These are phyloP conservation scores for Nothobranchius furzeri DNA, from an alignment of 2,113 vertebrate genomes.

Conservation along the genomic window DNA sequence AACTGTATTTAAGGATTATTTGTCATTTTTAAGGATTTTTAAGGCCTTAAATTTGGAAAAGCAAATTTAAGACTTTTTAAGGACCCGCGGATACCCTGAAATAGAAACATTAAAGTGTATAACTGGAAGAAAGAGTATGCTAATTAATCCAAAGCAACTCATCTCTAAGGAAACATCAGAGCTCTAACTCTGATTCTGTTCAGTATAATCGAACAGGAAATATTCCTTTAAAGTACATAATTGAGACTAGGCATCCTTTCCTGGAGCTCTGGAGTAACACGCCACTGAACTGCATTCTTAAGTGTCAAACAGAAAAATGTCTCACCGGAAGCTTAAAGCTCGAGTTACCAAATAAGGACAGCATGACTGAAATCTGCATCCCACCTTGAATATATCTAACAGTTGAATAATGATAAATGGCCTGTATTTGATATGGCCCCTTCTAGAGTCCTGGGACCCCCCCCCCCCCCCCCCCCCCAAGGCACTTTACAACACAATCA, in stretches of 20 bases:
- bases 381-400: neutral
- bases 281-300: conserved; percentile 51
- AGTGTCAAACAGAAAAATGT: neutral
- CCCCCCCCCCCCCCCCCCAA: too few species aligned
- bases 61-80: too few species aligned
- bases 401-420: too few species aligned
- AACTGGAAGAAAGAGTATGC: neutral
- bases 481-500: too few species aligned
- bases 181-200: neutral
- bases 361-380: neutral
- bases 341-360: neutral
- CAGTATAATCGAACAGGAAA: neutral
- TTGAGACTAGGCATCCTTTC: neutral
- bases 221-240: neutral
- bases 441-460: too few species aligned
- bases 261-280: conserved; percentile 8
- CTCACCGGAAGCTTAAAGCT: conserved; percentile 15
- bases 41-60: too few species aligned
- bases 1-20: too few species aligned
- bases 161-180: neutral
- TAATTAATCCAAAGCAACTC: neutral
- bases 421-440: too few species aligned
- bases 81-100: too few species aligned
- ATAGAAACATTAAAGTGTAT: neutral
- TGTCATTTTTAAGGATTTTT: too few species aligned